Percentiles rank a stretch among this genome's conserved stretches.
phyloP scores from a whole-genome alignment of 1,140 invertebrate species.

The Tetramorium simillimum region DNA sequence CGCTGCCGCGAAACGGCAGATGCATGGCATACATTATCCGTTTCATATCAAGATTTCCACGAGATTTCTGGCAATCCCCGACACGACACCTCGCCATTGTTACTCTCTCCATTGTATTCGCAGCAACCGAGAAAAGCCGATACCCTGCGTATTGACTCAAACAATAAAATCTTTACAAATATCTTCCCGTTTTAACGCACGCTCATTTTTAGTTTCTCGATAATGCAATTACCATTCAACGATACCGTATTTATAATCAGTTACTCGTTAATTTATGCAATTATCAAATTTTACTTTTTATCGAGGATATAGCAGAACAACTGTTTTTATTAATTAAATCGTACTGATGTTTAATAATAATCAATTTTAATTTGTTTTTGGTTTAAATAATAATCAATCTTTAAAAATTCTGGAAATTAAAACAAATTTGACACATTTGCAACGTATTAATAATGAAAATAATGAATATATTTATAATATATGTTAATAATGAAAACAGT shows the following conservation, averaged over 20 bases:
- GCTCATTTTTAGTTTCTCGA: background rate
- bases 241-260: background rate
- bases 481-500: background rate
- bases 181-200: background rate
- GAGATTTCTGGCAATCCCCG: conserved; percentile 68
- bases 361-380: too few relatives aligned
- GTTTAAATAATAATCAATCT: background rate
- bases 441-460: too few relatives aligned
- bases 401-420: background rate
- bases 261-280: background rate
- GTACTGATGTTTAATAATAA: background rate
- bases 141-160: conserved; percentile 40
- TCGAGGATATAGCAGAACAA: background rate
- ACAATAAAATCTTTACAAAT: conserved; percentile 72
- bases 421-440: background rate
- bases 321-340: background rate
- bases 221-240: background rate
- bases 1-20: conserved; percentile 2
- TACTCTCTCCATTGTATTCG: conserved; percentile 55
- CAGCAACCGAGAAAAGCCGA: conserved; percentile 28
- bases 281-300: background rate
- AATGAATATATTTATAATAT: too few relatives aligned
- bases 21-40: conserved; percentile 38
- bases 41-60: conserved; percentile 71
- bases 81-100: conserved; percentile 45